Evolutionary conservation across 1,140 invertebrate genomes (phyloP).

Genomic region (Euschistus heros): DNA sequence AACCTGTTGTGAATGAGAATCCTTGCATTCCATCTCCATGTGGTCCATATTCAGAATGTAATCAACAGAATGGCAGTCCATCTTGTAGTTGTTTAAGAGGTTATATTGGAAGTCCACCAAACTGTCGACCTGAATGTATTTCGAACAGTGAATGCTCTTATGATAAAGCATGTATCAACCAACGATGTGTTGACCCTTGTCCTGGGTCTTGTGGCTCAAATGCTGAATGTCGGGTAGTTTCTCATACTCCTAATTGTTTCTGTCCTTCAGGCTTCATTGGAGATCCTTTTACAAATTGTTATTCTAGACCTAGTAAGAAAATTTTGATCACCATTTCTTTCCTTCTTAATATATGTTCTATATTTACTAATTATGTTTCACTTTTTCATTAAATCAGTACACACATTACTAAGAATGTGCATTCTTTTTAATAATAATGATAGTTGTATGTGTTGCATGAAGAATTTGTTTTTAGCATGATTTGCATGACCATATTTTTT

Average conservation of each 20-base stretch:
- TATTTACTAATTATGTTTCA: background rate
- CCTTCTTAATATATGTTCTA: constrained; percentile 20
- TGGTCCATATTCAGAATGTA: constrained; percentile 55
- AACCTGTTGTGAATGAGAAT: constrained; percentile 36
- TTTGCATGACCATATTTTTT: background rate
- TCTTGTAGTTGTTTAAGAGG: constrained; percentile 51
- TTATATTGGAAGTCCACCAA: constrained; percentile 56
- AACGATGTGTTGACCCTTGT: constrained; percentile 59
- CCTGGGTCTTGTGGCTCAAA: constrained; percentile 57
- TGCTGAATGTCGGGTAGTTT: constrained; percentile 49
- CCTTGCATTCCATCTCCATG: constrained; percentile 58
- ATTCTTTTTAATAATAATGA: no score
- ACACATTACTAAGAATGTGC: no score
- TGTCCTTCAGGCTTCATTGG: constrained; percentile 56
- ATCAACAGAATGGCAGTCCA: constrained; percentile 42
- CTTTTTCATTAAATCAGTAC: background rate
- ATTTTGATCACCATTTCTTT: constrained; percentile 39
- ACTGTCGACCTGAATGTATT: constrained; percentile 56
- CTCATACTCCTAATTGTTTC: constrained; percentile 51
- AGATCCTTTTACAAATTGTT: constrained; percentile 56
- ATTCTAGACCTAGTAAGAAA: constrained; percentile 37
- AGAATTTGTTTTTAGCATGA: constrained; percentile 1
- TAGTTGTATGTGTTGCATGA: constrained; percentile 9
- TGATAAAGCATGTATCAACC: constrained; percentile 48
- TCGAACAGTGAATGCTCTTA: constrained; percentile 52